Evolutionary conservation across 2,797 vertebrate species (phyloP), one percentile per base, ranked within the genome.

Genomic region (Hemitrygon akajei): DNA sequence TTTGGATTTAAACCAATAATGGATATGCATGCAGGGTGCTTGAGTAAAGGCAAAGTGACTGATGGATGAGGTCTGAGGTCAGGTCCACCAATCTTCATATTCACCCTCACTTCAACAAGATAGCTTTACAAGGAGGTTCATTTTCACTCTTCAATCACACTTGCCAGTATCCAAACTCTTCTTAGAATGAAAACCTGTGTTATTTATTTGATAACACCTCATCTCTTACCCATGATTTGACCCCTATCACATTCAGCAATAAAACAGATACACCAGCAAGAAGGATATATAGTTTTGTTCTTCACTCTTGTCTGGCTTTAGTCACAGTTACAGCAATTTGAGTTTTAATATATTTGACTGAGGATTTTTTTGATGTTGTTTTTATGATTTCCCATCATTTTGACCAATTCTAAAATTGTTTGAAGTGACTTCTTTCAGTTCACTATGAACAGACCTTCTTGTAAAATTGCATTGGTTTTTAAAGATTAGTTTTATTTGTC

Each of bases 1-100:
- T 58, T 75, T 93, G 91, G 27, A 93, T 75, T 93, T 75, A 76
- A 89, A 18, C 40, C 71, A 76, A 76, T 93, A 76, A 93, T 76
- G 27, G 25, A 93, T 93, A 71, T 58, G 71, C 10, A 22, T 56
- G 66, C 14, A 75, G 37, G 6, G 22, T 75, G 71, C 71, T 75
- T 76, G 37, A 25, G 69, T 27, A 18, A 75, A 92, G 71, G 37
- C 71, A 6, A 93, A 25, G 91, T 76, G 91, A 76, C 71, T 56
- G 40, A 93, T 76, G 22, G 91, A 93, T 40, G 27, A 93, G 71
- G 2, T 40, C 69, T 75, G 25, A 76, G 40, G 91, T 47, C 91
- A 76, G 30, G 69, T 58, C 40, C 16, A n/a, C 71, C 91, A 93
- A 76, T 76, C 71, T 56, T 93, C 40, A 47, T 3, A 75, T 25